Percentiles rank a stretch among this genome's conserved stretches.
phyloP scores from a whole-genome alignment of 2,888 invertebrate species.

The Hydraecia micacea region DNA sequence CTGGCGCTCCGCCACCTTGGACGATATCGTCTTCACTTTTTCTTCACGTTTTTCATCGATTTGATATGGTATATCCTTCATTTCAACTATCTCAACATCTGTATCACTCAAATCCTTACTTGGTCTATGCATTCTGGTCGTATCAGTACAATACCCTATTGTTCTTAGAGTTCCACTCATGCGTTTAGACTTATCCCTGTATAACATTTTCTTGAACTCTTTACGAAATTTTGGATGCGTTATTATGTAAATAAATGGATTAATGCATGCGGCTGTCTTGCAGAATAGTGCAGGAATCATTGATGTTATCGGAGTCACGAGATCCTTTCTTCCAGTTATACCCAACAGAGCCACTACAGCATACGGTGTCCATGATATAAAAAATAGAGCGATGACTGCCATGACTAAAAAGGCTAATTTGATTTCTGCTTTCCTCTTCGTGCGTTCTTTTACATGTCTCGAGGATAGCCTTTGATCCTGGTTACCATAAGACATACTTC shows the following conservation, averaged over 20 bases:
- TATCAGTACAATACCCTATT: constrained; percentile 79
- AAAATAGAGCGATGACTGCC: constrained; percentile 93
- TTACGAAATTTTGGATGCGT: constrained; percentile 94
- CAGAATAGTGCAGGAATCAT: constrained; percentile 95
- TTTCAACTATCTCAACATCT: constrained; percentile 89
- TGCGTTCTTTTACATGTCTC: constrained; percentile 90
- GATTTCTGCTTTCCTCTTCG: constrained; percentile 93
- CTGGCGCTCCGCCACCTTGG: constrained; percentile 78
- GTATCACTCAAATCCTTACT: constrained; percentile 86
- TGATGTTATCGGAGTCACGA: constrained; percentile 92
- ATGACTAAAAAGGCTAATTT: constrained; percentile 93
- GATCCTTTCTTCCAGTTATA: constrained; percentile 91
- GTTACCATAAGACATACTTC: constrained; percentile 84
- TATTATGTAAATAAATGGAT: constrained; percentile 95
- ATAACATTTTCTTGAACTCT: constrained; percentile 89
- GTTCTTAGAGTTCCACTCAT: constrained; percentile 83
- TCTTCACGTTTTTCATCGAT: constrained; percentile 66
- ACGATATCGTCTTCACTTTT: constrained; percentile 79
- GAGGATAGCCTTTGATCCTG: constrained; percentile 88
- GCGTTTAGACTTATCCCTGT: constrained; percentile 81
- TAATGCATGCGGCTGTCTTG: constrained; percentile 95
- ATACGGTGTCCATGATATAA: constrained; percentile 96
- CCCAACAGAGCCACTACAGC: constrained; percentile 94
- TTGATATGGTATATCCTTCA: constrained; percentile 87
- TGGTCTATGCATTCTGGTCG: constrained; percentile 77